Percentiles rank a stretch among this genome's conserved stretches.
Conservation (phyloP, 2,113 vertebrate species). For the Scytalopus superciliaris region DNA sequence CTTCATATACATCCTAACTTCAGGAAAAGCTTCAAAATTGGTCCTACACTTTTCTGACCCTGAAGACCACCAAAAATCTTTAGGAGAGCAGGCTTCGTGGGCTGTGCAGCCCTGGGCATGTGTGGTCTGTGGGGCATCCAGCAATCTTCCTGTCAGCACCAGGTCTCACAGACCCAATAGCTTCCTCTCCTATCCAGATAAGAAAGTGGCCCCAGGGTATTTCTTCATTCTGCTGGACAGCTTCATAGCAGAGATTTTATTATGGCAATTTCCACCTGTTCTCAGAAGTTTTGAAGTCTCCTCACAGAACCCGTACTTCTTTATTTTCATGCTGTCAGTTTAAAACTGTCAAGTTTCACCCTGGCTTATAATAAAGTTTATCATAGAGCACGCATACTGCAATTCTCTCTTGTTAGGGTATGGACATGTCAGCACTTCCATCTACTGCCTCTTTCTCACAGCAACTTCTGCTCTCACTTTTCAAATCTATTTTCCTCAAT, state of each 20-base stretch:
- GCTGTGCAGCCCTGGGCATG: not conserved
- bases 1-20: not conserved
- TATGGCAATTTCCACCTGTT: slow-evolving; percentile 8
- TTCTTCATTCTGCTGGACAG: not conserved
- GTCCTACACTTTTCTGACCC: not conserved
- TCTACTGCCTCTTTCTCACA: slow-evolving; percentile 42
- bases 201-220: not conserved
- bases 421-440: slow-evolving; percentile 17
- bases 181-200: not conserved
- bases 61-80: not conserved
- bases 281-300: slow-evolving; percentile 4
- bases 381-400: not conserved
- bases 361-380: slow-evolving; percentile 45
- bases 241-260: not conserved
- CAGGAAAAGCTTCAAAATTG: not conserved
- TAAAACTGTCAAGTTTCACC: not conserved
- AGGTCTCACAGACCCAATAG: not conserved
- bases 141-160: not conserved
- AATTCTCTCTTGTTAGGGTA: slow-evolving; percentile 53
- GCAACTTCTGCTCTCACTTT: slow-evolving; percentile 57
- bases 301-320: not conserved
- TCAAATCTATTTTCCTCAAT: slow-evolving; percentile 53
- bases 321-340: not conserved
- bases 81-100: not conserved
- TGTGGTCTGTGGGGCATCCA: not conserved